Conservation (phyloP, 2,888 invertebrate genomes). For the Agrochola lota region DNA sequence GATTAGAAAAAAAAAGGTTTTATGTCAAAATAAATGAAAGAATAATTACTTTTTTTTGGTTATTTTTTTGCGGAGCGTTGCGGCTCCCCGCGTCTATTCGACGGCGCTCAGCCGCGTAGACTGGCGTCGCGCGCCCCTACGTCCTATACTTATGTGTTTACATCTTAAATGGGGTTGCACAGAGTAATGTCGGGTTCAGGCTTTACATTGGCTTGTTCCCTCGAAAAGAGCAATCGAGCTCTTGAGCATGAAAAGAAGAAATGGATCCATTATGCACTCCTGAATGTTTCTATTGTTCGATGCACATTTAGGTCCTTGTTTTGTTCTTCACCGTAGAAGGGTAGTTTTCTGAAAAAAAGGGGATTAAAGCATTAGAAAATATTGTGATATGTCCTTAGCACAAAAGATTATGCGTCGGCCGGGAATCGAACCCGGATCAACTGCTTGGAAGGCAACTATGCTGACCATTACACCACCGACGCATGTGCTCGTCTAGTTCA, state of each 20-base stretch:
- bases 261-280: constrained; percentile 46
- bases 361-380: background rate
- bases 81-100: constrained; percentile 73
- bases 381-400: no score
- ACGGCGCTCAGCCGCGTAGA: constrained; percentile 85
- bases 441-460: constrained; percentile 91
- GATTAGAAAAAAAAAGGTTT: constrained; percentile 7
- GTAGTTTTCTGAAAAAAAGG: background rate
- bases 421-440: constrained; percentile 90
- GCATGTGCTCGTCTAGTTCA: constrained; percentile 64
- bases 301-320: constrained; percentile 18
- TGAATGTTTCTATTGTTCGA: constrained; percentile 33
- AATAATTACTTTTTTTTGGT: constrained; percentile 66
- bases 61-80: constrained; percentile 60
- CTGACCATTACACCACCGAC: constrained; percentile 91
- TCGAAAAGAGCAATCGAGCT: constrained; percentile 60
- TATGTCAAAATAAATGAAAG: constrained; percentile 49
- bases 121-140: constrained; percentile 77
- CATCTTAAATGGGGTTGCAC: constrained; percentile 87
- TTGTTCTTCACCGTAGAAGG: background rate
- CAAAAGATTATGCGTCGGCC: constrained; percentile 51
- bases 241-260: constrained; percentile 59
- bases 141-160: constrained; percentile 88
- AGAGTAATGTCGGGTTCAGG: constrained; percentile 73
- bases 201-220: constrained; percentile 39